Percentiles rank a stretch among this genome's conserved stretches.
phyloP scores from a whole-genome alignment of 1,140 invertebrate species.

The Platyscapa corneri region DNA sequence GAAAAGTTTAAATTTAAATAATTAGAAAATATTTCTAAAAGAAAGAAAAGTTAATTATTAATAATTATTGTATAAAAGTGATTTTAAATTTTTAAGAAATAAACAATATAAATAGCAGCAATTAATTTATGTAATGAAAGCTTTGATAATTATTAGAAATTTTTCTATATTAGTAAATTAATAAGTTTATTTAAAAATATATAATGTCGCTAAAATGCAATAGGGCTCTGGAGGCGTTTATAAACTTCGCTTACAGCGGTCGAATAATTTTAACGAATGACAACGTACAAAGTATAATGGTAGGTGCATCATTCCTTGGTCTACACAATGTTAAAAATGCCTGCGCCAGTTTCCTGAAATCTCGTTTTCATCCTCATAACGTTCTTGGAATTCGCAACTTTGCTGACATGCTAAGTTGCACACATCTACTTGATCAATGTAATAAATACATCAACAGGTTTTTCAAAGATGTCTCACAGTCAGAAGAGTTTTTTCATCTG shows the following conservation, averaged over 20 bases:
- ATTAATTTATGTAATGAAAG: too few species aligned
- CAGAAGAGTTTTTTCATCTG: conserved; percentile 87
- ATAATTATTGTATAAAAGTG: too few species aligned
- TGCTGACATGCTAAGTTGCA: conserved; percentile 87
- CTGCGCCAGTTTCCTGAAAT: conserved; percentile 88
- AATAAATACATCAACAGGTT: conserved; percentile 90
- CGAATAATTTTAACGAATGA: conserved; percentile 84
- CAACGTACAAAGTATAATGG: conserved; percentile 91
- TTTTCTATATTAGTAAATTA: too few species aligned
- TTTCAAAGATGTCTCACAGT: conserved; percentile 85
- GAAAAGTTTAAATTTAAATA: too few species aligned
- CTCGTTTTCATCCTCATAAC: conserved; percentile 87
- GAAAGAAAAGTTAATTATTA: too few species aligned
- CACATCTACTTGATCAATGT: conserved; percentile 81
- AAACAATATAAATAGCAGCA: background rate
- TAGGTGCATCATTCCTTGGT: conserved; percentile 91
- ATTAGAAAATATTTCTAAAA: too few species aligned
- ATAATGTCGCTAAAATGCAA: background rate
- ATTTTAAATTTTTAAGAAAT: too few species aligned
- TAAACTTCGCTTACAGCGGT: conserved; percentile 93
- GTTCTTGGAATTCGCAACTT: conserved; percentile 89
- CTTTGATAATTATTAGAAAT: too few species aligned
- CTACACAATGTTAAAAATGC: conserved; percentile 87
- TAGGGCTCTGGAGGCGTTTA: conserved; percentile 87
- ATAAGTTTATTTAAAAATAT: background rate